Conservation (phyloP, 2,797 vertebrate species). For the Limosa lapponica region DNA sequence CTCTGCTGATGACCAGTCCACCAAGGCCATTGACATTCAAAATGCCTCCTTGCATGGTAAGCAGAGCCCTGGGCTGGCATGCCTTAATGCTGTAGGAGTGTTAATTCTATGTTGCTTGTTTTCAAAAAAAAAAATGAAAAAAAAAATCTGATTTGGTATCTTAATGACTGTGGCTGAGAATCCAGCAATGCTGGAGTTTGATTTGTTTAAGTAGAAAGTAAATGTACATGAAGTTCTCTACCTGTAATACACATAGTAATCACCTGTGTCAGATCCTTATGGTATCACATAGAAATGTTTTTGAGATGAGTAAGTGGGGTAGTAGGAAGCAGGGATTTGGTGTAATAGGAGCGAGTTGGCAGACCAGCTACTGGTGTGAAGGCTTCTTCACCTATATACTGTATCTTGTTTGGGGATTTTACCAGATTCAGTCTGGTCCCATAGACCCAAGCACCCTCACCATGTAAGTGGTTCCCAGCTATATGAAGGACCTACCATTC, state of each 20-base stretch:
- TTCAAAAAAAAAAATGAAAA: not conserved
- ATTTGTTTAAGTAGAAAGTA: not conserved
- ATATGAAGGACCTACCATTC: not conserved
- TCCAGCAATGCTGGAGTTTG: not conserved
- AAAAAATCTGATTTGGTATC: not conserved
- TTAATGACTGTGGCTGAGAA: not conserved
- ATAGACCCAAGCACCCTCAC: not conserved
- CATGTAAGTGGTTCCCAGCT: not conserved
- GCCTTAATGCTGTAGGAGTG: not conserved
- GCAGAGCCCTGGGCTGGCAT: not conserved
- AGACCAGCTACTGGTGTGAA: not conserved
- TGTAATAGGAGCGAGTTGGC: not conserved
- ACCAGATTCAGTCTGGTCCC: not conserved
- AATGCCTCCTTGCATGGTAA: constrained; percentile 91
- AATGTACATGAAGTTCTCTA: not conserved
- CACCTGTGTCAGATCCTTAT: not conserved
- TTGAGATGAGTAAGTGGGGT: not conserved
- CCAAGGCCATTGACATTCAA: constrained; percentile 95
- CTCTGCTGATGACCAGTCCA: constrained; percentile 90
- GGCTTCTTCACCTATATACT: not conserved
- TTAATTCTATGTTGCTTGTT: not conserved
- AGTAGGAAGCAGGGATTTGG: not conserved
- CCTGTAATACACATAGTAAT: not conserved
- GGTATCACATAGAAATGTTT: not conserved
- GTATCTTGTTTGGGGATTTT: not conserved